Evolutionary conservation across 2,113 vertebrate genomes (phyloP).

Genomic region (Neogale vison): DNA sequence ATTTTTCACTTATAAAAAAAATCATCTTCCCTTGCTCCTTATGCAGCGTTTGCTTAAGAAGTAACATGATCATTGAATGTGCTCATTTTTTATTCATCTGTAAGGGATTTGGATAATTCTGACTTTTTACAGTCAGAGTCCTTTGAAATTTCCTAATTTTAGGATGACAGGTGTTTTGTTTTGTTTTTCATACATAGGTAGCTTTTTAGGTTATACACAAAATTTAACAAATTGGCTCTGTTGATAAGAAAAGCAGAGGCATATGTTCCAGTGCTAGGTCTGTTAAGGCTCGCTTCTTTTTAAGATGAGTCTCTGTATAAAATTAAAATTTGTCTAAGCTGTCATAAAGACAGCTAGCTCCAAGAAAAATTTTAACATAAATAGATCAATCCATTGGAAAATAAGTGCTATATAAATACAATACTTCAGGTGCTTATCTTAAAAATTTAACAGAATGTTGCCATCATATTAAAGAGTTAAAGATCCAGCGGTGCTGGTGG

Average conservation of each 20-base stretch:
- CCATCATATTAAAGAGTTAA: not conserved
- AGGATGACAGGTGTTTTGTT: not conserved
- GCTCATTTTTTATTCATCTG: not conserved
- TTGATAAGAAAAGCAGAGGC: not conserved
- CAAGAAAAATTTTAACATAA: not conserved
- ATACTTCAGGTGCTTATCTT: not conserved
- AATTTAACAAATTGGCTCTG: not conserved
- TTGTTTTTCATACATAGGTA: not conserved
- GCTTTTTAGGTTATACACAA: not conserved
- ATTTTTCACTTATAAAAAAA: not conserved
- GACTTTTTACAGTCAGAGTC: not conserved
- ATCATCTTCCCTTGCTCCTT: not conserved
- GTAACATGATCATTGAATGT: not conserved
- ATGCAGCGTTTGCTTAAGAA: not conserved
- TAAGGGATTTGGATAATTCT: not conserved
- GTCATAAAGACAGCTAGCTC: not conserved
- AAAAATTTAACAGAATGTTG: not conserved
- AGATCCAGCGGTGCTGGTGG: not conserved
- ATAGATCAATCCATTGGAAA: not conserved
- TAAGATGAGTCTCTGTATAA: not conserved
- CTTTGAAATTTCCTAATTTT: not conserved
- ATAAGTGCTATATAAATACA: not conserved
- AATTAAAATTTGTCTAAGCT: not conserved
- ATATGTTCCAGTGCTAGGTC: not conserved
- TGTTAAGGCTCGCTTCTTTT: not conserved